Evolutionary conservation across 1,140 invertebrate species (phyloP).

Genomic region (Hycleus phaleratus): DNA sequence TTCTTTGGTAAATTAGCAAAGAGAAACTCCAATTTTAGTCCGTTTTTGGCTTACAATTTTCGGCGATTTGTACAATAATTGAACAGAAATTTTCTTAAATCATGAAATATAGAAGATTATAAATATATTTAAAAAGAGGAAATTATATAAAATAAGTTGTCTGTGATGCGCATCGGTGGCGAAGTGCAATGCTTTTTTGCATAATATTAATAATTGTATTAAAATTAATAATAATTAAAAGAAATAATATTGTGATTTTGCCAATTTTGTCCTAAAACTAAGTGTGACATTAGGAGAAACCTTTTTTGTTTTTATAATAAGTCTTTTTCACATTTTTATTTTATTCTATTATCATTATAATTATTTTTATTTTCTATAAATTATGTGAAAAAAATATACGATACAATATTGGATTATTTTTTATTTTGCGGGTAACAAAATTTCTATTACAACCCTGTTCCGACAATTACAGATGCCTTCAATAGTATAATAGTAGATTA

Average conservation of each 20-base stretch:
- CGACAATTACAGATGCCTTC: no score
- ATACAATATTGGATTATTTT: background rate
- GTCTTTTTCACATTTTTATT: conserved; percentile 37
- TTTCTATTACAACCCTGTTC: no score
- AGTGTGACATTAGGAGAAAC: conserved; percentile 12
- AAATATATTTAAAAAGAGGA: background rate
- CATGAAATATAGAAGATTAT: no score
- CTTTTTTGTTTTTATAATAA: conserved; percentile 18
- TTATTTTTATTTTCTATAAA: conserved; percentile 18
- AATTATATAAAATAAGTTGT: conserved; percentile 27
- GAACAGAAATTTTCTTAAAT: background rate
- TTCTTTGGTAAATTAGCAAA: background rate
- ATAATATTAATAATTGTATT: conserved; percentile 1
- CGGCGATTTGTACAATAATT: conserved; percentile 16
- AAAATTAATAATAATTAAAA: conserved; percentile 6
- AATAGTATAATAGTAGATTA: no score
- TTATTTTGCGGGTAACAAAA: no score
- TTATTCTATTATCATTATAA: conserved; percentile 14
- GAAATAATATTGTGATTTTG: conserved; percentile 36
- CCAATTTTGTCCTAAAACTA: conserved; percentile 32
- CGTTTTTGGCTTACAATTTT: conserved; percentile 9
- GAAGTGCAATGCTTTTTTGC: conserved; percentile 39
- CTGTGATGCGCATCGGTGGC: conserved; percentile 37
- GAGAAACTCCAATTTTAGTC: no score
- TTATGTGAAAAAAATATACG: conserved; percentile 25